Evolutionary conservation across 2,888 invertebrate genomes (phyloP).

Genomic region (Drosophila conformis): DNA sequence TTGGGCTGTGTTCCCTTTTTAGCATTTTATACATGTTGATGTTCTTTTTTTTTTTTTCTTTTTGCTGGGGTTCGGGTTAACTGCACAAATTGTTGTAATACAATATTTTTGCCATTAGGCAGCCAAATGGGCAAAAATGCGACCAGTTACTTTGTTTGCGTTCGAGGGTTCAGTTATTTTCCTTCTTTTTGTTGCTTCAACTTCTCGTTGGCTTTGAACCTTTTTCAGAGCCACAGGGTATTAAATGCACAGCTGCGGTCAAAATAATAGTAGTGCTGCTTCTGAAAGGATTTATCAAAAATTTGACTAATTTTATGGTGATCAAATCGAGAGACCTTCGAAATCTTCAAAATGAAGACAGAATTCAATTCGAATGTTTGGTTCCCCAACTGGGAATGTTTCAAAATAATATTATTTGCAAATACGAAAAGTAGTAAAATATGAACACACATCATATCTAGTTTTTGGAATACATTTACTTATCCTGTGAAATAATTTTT

Average conservation of each 20-base stretch:
- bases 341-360: background rate
- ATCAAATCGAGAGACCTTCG: background rate
- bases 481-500: background rate
- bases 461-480: background rate
- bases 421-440: background rate
- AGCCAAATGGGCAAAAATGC: slow-evolving; percentile 60
- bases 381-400: background rate
- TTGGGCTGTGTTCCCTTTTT: slow-evolving; percentile 42
- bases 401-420: background rate
- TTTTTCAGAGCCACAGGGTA: slow-evolving; percentile 1
- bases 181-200: slow-evolving; percentile 8
- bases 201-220: slow-evolving; percentile 5
- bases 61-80: slow-evolving; percentile 27
- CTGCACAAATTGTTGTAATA: slow-evolving; percentile 75
- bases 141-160: slow-evolving; percentile 63
- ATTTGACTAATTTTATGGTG: background rate
- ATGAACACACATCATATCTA: background rate
- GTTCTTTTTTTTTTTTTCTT: slow-evolving; percentile 10
- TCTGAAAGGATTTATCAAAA: background rate
- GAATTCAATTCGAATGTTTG: background rate
- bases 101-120: slow-evolving; percentile 79
- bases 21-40: slow-evolving; percentile 38
- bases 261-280: background rate
- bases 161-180: slow-evolving; percentile 13
- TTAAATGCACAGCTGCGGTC: background rate